These are phyloP conservation scores for Asobara japonica DNA, from an alignment of 1,140 invertebrate genomes.

Conservation along the genomic window DNA sequence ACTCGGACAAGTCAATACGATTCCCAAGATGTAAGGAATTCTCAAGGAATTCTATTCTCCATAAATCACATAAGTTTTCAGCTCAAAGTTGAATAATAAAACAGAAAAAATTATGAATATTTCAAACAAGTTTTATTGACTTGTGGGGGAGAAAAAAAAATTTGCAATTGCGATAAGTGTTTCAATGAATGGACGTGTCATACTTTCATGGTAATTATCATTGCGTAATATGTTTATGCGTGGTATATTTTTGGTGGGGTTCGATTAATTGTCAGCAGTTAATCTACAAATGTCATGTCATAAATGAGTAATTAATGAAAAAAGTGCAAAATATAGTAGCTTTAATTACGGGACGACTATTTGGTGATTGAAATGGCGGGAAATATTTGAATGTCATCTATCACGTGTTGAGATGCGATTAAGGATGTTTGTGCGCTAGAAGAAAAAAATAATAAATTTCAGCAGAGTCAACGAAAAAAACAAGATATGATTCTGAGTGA, in stretches of 20 bases:
- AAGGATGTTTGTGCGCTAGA: no score
- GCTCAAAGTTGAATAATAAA: background rate
- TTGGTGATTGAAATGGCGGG: no score
- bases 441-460: no score
- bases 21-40: background rate
- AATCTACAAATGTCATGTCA: background rate
- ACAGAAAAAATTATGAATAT: background rate
- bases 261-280: background rate
- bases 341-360: no score
- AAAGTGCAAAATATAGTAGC: no score
- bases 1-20: background rate
- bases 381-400: no score
- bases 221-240: background rate
- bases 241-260: background rate
- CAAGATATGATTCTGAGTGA: no score
- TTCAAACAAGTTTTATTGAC: background rate
- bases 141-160: background rate
- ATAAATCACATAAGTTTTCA: background rate
- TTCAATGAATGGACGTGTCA: background rate
- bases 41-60: no score
- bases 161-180: background rate
- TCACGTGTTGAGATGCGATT: no score
- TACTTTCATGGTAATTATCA: constrained; percentile 3
- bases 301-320: background rate
- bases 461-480: no score